Evolutionary conservation across 1,140 invertebrate species (phyloP).

Genomic region (Nasonia giraulti): DNA sequence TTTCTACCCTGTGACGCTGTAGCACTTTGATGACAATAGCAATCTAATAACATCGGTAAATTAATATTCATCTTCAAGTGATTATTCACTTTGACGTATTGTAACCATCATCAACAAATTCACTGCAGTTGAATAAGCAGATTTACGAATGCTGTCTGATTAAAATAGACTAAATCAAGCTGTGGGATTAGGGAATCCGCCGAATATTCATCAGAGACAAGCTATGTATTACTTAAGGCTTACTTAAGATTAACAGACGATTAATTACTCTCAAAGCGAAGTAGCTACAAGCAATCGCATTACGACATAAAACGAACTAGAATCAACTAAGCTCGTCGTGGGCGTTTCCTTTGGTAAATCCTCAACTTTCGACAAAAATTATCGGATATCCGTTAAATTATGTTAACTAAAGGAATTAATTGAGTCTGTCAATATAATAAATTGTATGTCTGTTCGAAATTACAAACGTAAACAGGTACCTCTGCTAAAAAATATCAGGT

Average conservation of each 20-base stretch:
- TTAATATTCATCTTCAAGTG: too few species aligned
- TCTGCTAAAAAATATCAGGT: too few species aligned
- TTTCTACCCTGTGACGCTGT: too few species aligned
- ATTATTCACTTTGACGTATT: background rate
- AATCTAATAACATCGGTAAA: too few species aligned
- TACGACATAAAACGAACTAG: background rate
- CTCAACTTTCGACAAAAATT: too few species aligned
- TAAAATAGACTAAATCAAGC: slow-evolving; percentile 31
- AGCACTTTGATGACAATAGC: too few species aligned
- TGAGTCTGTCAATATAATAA: too few species aligned
- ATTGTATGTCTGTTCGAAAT: too few species aligned
- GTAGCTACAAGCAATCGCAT: slow-evolving; percentile 30
- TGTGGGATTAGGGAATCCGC: slow-evolving; percentile 6
- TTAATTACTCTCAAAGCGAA: slow-evolving; percentile 20
- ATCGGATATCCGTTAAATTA: too few species aligned
- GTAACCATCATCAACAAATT: background rate
- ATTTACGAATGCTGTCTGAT: background rate
- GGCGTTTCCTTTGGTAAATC: too few species aligned
- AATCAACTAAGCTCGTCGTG: background rate
- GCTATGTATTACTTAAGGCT: slow-evolving; percentile 17
- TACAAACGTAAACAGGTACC: too few species aligned
- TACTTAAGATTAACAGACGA: slow-evolving; percentile 26
- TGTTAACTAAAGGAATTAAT: too few species aligned
- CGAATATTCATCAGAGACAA: background rate
- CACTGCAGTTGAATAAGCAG: background rate